Evolutionary conservation across 1,140 invertebrate genomes (phyloP).

Genomic region (Nasonia giraulti): DNA sequence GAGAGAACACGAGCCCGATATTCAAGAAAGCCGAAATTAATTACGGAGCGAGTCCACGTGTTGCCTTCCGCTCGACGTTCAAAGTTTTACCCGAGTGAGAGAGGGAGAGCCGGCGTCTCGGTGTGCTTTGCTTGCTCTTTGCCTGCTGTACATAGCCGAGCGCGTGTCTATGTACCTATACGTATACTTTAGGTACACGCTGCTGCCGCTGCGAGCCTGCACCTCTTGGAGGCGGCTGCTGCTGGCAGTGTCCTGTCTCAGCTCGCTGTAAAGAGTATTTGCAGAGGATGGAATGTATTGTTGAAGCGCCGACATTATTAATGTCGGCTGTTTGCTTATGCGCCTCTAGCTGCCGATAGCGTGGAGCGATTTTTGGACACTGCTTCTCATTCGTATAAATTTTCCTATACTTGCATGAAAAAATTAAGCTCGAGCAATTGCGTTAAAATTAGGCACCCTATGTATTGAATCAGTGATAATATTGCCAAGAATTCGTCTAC

Average conservation of each 20-base stretch:
- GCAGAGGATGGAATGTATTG: background rate
- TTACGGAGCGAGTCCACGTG: conserved; percentile 54
- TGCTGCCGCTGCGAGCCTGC: background rate
- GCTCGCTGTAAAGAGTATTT: background rate
- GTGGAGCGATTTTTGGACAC: too few species aligned
- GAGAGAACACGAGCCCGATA: conserved; percentile 51
- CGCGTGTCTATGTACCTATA: background rate
- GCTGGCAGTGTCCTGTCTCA: background rate
- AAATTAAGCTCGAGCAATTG: too few species aligned
- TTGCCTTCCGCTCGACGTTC: conserved; percentile 41
- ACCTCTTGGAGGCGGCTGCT: background rate
- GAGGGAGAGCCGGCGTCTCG: background rate
- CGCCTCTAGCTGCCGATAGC: background rate
- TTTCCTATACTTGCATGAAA: too few species aligned
- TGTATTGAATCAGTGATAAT: too few species aligned
- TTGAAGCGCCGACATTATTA: background rate
- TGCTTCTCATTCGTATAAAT: too few species aligned
- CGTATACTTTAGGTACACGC: background rate
- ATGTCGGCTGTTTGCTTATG: background rate
- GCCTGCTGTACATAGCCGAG: background rate
- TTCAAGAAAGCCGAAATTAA: conserved; percentile 60
- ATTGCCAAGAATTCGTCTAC: too few species aligned
- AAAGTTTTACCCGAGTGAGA: conserved; percentile 53
- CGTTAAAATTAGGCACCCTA: too few species aligned
- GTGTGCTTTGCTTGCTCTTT: conserved; percentile 21